Evolutionary conservation across 2,797 vertebrate genomes (phyloP), one percentile per base, ranked within the genome.

Genomic region (Mycteria americana): DNA sequence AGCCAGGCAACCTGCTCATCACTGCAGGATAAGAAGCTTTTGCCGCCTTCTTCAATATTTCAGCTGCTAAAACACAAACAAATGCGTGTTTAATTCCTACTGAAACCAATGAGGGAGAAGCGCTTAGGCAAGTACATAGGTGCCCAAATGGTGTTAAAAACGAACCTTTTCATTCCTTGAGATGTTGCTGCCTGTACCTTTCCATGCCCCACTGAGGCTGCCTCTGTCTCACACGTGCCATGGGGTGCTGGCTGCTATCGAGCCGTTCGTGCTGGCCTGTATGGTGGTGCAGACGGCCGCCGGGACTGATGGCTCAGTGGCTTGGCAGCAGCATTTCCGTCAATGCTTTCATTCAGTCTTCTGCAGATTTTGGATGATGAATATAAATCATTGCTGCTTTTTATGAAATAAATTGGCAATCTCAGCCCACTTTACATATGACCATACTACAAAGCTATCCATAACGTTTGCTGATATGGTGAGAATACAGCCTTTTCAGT

Each of bases 271-370:
- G 23, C 23, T 19, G 60, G 30, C 30, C 43, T n/a, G 14, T 13
- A 43, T 0, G 4, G 23, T 1, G 2, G 12, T 45, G n/a, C 63
- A 85, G 39, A 21, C 2, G 2, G 19, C 35, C 30, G 2, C 1
- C 1, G 23, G 22, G 11, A 24, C 27, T 43, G 10, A 51, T 3
- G 18, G 53, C 48, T 70, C 31, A 27, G 37, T 56, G 28, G 24
- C 31, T 84, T 59, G 69, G n/a, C 22, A 78, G 24, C 46, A 51
- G 12, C 51, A 37, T 31, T 94, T 88, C 27, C 30, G 74, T 69
- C 63, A 65, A 43, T 0, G 10, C 2, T 79, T 88, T 79, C 59
- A 73, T 24, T 62, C 46, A 54, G 37, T 50, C 25, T 92, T 79
- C 54, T 91, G 50, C 46, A 78, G 23, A 30, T 68, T 88, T 68